Evolutionary conservation across 2,797 vertebrate species (phyloP).

Genomic region (Pseudomugil tenellus): DNA sequence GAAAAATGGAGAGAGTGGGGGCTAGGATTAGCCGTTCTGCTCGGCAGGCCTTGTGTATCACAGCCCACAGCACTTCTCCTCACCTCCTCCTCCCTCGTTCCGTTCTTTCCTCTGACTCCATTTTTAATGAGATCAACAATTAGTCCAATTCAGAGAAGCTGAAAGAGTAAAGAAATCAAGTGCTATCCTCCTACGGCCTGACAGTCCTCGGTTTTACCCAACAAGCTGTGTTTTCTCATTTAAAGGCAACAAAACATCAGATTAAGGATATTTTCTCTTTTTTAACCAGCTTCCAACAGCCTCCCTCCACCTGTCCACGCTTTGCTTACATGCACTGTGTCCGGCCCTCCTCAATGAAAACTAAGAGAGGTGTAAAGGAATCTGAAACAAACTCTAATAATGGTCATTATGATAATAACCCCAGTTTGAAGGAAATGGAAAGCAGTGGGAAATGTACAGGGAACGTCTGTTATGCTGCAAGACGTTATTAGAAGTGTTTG

Average conservation of each 20-base stretch:
- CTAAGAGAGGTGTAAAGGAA: conserved; percentile 29
- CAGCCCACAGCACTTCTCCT: conserved; percentile 78
- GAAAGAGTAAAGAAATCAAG: conserved; percentile 79
- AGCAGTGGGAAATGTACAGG: conserved; percentile 64
- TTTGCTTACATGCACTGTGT: conserved; percentile 31
- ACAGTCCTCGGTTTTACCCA: conserved; percentile 27
- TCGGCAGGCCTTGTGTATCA: conserved; percentile 84
- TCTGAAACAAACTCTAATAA: conserved; percentile 72
- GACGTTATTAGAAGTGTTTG: conserved; percentile 67
- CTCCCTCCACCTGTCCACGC: conserved; percentile 6
- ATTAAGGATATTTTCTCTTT: too few species aligned
- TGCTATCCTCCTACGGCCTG: conserved; percentile 36
- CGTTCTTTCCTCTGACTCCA: conserved; percentile 72
- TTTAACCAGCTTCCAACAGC: too few species aligned
- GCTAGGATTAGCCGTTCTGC: conserved; percentile 86
- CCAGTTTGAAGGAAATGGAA: conserved; percentile 77
- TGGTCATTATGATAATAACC: conserved; percentile 75
- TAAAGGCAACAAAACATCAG: too few species aligned
- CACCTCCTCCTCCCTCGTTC: conserved; percentile 54
- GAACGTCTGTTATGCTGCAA: conserved; percentile 38
- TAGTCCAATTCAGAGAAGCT: conserved; percentile 81
- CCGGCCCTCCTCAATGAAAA: conserved; percentile 23
- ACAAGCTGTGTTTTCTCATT: conserved; percentile 24
- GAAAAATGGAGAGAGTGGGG: conserved; percentile 53
- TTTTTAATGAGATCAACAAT: conserved; percentile 88